Evolutionary conservation across 1,140 invertebrate species (phyloP).

Genomic region (Centruroides sculpturatus): DNA sequence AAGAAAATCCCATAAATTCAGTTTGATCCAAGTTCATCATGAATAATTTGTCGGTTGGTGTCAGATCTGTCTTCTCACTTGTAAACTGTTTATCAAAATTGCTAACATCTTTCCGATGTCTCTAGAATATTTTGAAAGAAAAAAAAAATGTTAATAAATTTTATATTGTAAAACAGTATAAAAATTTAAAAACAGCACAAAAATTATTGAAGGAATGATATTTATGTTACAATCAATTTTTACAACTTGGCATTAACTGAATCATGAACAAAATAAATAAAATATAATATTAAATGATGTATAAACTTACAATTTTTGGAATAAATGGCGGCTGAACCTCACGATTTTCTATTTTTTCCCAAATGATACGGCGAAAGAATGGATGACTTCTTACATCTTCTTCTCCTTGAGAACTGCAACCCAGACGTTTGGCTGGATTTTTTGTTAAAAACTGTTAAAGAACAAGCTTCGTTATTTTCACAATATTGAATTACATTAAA

Average conservation of each 20-base stretch:
- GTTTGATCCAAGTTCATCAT: constrained; percentile 99
- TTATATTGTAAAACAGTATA: no score
- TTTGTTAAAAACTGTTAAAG: constrained; percentile 71
- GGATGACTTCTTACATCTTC: constrained; percentile 87
- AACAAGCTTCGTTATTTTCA: constrained; percentile 4
- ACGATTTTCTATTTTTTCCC: constrained; percentile 87
- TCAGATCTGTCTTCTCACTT: constrained; percentile 92
- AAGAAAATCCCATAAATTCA: constrained; percentile 97
- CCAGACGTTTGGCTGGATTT: constrained; percentile 83
- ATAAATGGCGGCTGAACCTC: constrained; percentile 98
- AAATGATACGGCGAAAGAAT: constrained; percentile 95
- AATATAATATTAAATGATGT: neutral
- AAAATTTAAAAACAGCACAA: no score
- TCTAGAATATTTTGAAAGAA: constrained; percentile 43
- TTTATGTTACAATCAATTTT: no score
- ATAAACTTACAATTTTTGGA: constrained; percentile 79
- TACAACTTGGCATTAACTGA: neutral
- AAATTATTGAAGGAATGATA: no score
- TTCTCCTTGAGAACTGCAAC: constrained; percentile 73
- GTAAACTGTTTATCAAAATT: constrained; percentile 99
- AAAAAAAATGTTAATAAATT: neutral
- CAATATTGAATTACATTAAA: no score
- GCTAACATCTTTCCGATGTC: constrained; percentile 95
- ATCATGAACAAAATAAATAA: neutral
- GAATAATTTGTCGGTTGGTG: constrained; percentile 96